Evolutionary conservation across 2,113 vertebrate species (phyloP), one percentile per base, ranked within the genome.

Genomic region (Opisthocomus hoazin): DNA sequence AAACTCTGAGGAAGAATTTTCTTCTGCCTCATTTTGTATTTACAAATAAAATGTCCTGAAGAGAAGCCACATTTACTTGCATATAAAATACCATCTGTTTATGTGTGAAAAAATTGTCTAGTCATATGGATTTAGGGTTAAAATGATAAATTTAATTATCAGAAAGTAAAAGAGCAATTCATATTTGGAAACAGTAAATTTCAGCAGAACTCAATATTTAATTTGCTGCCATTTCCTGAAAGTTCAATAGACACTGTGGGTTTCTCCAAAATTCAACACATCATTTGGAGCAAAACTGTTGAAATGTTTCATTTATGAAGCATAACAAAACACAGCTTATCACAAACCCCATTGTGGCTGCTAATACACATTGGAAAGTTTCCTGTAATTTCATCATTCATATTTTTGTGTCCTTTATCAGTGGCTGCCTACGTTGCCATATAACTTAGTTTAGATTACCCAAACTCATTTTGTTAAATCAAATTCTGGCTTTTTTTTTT

Each of bases 101-200:
- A 20, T 48, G 64, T 73, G 56, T 50, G 83, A 88, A 94, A 41
- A 69, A 79, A 51, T 1, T 34, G 39, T 4, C 4, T 77, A 60
- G 68, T 77, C 74, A 29, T 36, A 73, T 41, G 71, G 89, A 41
- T 80, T 74, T 37, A 26, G 89, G 91, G 76, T 88, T 81, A 78
- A 88, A 89, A 86, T 21, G 68, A 26, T 16, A 20, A 50, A 79
- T 73, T 89, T 90, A 68, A 92, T 82, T 87, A 82, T 64, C 16
- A 4, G n/a, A 37, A 92, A 66, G n/a, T 30, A 95, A 96, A 95
- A 96, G 74, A 94, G 87, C 91, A 95, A 65, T 81, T 74, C 23
- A 3, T 14, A 5, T 56, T 94, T 51, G 82, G 68, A 90, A 79
- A 83, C 10, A 54, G 48, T 19, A 61, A 15, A 57, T 92, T 90